Evolutionary conservation across 2,797 vertebrate species (phyloP), one percentile per base, ranked within the genome.

Genomic region (Macroramphosus scolopax): DNA sequence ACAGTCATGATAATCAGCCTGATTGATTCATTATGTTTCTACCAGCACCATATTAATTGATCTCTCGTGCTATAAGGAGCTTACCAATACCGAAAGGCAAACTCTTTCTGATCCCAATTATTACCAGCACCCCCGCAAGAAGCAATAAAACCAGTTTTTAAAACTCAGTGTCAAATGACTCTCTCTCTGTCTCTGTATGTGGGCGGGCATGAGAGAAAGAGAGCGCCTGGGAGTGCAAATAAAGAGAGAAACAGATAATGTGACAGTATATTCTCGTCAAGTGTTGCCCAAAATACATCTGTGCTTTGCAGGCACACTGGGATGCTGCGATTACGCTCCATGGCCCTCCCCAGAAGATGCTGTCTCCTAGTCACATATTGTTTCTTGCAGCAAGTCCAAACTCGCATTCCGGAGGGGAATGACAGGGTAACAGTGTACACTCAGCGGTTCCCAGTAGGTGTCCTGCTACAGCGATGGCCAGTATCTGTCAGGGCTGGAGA

Each of bases 281-380:
- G 44, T 58, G 47, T 57, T 71, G 71, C 72, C 74, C 8, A 75
- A 76, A 81, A 84, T 80, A 75, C 13, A 66, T 25, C 16, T 39
- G n/a, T 48, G 48, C 34, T 58, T 67, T 56, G 47, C 17, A 63
- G 50, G 34, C 47, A 54, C 38, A 46, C 15, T n/a, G 3, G 12
- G 47, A 68, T 34, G 42, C 60, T 49, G 56, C 30, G 25, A 17
- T 33, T 14, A 51, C 56, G 31, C 35, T 30, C 34, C 2, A 17
- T 14, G 61, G 55, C 43, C 33, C 36, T 40, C 16, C 1, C n/a
- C 25, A 34, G n/a, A n/a, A n/a, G n/a, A n/a, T n/a, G n/a, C n/a
- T n/a, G n/a, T n/a, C n/a, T n/a, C n/a, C n/a, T n/a, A n/a, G n/a
- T n/a, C n/a, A n/a, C n/a, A n/a, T n/a, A n/a, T n/a, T n/a, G n/a